Conservation (phyloP, 1,140 invertebrate species). For the Ladona fulva region DNA sequence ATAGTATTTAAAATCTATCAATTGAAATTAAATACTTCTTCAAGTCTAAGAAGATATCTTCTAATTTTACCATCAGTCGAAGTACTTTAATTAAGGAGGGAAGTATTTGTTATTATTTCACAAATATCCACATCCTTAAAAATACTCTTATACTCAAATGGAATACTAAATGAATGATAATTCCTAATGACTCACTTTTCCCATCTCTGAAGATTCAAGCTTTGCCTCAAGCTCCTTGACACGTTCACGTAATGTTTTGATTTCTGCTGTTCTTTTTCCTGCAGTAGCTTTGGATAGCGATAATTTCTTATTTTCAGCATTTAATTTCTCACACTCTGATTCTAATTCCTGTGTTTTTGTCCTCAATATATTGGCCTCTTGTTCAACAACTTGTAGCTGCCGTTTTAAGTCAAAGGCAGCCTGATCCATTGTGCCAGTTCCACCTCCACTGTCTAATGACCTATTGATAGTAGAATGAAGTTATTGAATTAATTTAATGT, state of each 20-base stretch:
- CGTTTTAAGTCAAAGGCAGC: constrained; percentile 57
- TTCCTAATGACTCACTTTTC: constrained; percentile 20
- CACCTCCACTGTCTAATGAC: constrained; percentile 44
- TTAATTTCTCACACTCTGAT: constrained; percentile 62
- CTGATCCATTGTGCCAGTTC: constrained; percentile 35
- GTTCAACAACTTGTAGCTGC: constrained; percentile 62
- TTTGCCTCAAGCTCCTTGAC: constrained; percentile 46
- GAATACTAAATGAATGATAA: too few relatives aligned
- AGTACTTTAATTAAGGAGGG: too few relatives aligned
- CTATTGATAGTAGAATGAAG: constrained; percentile 29
- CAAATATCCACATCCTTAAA: too few relatives aligned
- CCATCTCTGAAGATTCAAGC: constrained; percentile 29
- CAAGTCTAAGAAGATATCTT: too few relatives aligned
- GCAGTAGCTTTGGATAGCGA: constrained; percentile 32
- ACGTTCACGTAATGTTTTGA: constrained; percentile 29
- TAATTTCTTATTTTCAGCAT: constrained; percentile 59
- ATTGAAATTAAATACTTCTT: too few relatives aligned
- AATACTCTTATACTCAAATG: too few relatives aligned
- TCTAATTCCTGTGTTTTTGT: constrained; percentile 55
- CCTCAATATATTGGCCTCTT: constrained; percentile 56
- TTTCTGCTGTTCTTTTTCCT: constrained; percentile 34
- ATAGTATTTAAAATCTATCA: too few relatives aligned
- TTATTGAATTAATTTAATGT: neutral
- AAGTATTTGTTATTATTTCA: too few relatives aligned
- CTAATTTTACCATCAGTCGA: neutral